Conservation (phyloP, 2,888 invertebrate species). For the Portevinia maculata region DNA sequence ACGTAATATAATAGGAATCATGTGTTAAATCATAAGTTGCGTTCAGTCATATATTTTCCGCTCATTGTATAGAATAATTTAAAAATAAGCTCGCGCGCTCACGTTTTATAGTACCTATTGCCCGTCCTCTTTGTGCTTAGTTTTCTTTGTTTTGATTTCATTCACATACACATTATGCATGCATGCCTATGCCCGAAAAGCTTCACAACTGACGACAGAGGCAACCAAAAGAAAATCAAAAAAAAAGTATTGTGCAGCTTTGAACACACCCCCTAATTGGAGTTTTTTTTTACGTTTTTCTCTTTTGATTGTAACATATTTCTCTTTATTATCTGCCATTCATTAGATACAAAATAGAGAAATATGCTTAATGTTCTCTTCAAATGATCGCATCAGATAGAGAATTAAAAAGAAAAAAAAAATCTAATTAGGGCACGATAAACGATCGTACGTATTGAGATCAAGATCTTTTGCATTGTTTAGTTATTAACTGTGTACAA, state of each 20-base stretch:
- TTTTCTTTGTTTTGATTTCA: conserved; percentile 51
- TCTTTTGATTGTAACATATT: not conserved
- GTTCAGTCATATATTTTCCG: not conserved
- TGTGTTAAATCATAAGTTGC: conserved; percentile 12
- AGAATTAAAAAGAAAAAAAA: conserved; percentile 37
- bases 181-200: conserved; percentile 11
- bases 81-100: conserved; percentile 31
- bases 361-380: conserved; percentile 36
- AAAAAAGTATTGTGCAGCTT: conserved; percentile 21
- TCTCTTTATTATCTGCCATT: not conserved
- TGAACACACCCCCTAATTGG: conserved; percentile 64
- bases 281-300: conserved; percentile 1
- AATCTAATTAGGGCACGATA: conserved; percentile 72
- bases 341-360: not conserved
- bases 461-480: conserved; percentile 72
- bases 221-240: conserved; percentile 20
- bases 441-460: conserved; percentile 71
- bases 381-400: conserved; percentile 38
- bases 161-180: not conserved
- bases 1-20: conserved; percentile 18
- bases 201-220: conserved; percentile 14
- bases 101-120: not conserved
- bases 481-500: conserved; percentile 57
- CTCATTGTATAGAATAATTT: not conserved
- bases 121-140: conserved; percentile 29